These are phyloP conservation scores for Rostratula benghalensis DNA, from an alignment of 2,113 vertebrate genomes.

Conservation along the genomic window DNA sequence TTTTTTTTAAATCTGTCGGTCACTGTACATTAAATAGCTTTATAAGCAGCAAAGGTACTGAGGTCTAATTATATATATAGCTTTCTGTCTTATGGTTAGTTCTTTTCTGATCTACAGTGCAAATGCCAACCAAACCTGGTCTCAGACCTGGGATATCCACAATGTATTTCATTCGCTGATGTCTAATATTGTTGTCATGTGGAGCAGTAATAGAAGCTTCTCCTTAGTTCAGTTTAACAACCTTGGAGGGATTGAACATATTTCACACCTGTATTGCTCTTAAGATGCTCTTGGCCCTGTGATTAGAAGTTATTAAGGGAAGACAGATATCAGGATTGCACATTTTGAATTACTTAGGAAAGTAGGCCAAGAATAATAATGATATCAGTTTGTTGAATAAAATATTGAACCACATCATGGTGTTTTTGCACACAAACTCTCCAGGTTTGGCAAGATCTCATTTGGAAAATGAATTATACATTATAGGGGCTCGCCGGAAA, in stretches of 20 bases:
- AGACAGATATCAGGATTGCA: neutral
- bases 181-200: neutral
- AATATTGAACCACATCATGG: neutral
- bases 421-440: neutral
- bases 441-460: neutral
- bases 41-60: neutral
- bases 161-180: neutral
- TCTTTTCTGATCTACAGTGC: neutral
- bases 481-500: neutral
- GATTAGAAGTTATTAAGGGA: neutral
- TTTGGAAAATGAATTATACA: conserved; percentile 21
- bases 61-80: neutral
- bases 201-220: neutral
- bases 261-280: neutral
- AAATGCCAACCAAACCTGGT: neutral
- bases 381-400: neutral
- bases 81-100: neutral
- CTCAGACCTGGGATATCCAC: neutral
- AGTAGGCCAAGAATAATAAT: neutral
- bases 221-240: neutral
- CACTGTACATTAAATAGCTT: neutral
- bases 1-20: accelerated
- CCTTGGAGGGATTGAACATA: neutral
- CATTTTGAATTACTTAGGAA: neutral
- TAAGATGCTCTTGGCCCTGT: neutral